A percentile compares a stretch with the other conserved stretches of the same genome.
Evolutionary conservation across 2,113 vertebrate genomes (phyloP).

Genomic region (Pimephales promelas): DNA sequence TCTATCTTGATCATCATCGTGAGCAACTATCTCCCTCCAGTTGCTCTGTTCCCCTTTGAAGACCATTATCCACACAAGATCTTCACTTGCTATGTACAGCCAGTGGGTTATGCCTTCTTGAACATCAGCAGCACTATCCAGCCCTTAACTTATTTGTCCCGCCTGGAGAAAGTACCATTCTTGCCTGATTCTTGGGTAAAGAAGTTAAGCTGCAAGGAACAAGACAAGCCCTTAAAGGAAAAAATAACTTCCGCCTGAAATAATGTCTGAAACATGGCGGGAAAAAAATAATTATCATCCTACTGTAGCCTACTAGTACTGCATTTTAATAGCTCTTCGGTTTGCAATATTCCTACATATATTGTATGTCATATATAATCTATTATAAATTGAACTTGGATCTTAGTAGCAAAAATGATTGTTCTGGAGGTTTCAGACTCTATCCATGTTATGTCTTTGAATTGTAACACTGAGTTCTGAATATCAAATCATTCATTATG

Average conservation of each 20-base stretch:
- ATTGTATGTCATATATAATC: neutral
- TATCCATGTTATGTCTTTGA: neutral
- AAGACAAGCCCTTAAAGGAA: constrained; percentile 5
- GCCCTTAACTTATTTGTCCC: constrained; percentile 72
- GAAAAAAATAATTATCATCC: neutral
- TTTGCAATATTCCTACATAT: neutral
- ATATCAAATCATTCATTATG: neutral
- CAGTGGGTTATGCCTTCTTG: constrained; percentile 72
- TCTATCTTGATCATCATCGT: constrained; percentile 74
- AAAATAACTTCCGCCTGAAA: constrained; percentile 35
- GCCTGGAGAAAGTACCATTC: constrained; percentile 73
- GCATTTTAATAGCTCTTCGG: neutral
- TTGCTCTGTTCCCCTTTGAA: constrained; percentile 76
- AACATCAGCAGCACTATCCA: constrained; percentile 80
- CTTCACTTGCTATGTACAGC: constrained; percentile 77
- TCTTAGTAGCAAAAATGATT: neutral
- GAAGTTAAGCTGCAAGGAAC: constrained; percentile 55
- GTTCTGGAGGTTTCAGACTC: neutral
- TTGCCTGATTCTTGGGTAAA: constrained; percentile 56
- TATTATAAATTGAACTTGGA: neutral
- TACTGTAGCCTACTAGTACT: neutral
- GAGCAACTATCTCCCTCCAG: constrained; percentile 76
- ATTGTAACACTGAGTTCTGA: neutral
- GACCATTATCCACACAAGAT: constrained; percentile 64
- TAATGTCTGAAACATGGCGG: neutral